Conservation (phyloP, 2,888 invertebrate genomes). For the Anarsia innoxiella region DNA sequence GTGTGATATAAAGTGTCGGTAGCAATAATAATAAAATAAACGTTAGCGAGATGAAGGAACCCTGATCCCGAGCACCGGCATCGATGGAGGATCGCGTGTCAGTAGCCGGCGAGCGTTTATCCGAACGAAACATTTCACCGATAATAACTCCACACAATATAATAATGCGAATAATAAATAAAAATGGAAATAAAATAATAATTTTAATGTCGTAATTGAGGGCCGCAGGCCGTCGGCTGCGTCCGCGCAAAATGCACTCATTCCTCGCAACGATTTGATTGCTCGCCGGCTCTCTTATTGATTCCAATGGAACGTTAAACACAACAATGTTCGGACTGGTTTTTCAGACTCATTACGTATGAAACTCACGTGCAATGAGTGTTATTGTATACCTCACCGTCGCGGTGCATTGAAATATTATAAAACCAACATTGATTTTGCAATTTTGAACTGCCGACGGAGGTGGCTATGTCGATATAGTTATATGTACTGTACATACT, state of each 20-base stretch:
- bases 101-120: constrained; percentile 60
- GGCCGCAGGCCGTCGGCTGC: constrained; percentile 47
- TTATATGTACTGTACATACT: too few relatives aligned
- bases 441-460: too few relatives aligned
- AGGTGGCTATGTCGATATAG: too few relatives aligned
- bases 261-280: constrained; percentile 57
- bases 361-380: too few relatives aligned
- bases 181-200: constrained; percentile 75
- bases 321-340: constrained; percentile 33
- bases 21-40: not conserved
- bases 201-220: constrained; percentile 73
- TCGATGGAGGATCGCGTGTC: constrained; percentile 55
- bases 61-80: constrained; percentile 29
- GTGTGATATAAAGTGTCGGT: too few relatives aligned
- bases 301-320: constrained; percentile 49
- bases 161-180: constrained; percentile 76
- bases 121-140: constrained; percentile 75
- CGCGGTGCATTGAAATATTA: constrained; percentile 20
- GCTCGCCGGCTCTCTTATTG: constrained; percentile 47
- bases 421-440: too few relatives aligned
- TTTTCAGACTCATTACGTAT: constrained; percentile 28
- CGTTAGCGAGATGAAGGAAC: constrained; percentile 29
- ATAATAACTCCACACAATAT: constrained; percentile 76
- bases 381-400: too few relatives aligned
- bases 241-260: constrained; percentile 49